Evolutionary conservation across 2,113 vertebrate species (phyloP).

Genomic region (Centropus unirufus): DNA sequence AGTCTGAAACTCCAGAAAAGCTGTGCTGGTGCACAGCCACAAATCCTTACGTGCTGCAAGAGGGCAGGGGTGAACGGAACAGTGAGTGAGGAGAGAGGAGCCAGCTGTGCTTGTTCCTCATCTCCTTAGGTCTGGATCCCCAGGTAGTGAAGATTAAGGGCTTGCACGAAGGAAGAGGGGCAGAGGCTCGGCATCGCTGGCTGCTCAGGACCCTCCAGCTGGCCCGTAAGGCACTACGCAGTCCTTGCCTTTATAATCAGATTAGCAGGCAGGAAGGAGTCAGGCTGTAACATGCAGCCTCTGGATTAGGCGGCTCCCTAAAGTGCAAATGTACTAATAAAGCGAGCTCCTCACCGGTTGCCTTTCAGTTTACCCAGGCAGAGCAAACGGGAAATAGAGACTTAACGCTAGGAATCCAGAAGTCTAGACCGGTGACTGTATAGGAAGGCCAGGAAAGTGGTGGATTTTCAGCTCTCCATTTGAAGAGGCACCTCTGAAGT

Average conservation of each 20-base stretch:
- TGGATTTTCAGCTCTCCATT: not conserved
- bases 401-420: not conserved
- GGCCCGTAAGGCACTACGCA: not conserved
- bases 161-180: not conserved
- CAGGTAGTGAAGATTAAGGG: not conserved
- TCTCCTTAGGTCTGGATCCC: not conserved
- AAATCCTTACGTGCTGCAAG: not conserved
- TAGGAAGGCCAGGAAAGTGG: not conserved
- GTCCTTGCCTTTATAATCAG: not conserved
- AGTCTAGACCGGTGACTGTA: not conserved
- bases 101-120: not conserved
- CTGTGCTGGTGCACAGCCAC: not conserved
- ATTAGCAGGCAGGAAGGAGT: slow-evolving; percentile 28
- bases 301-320: not conserved
- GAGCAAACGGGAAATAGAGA: not conserved
- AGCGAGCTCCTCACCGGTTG: not conserved
- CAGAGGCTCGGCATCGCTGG: not conserved
- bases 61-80: not conserved
- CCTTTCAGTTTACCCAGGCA: not conserved
- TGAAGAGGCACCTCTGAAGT: not conserved
- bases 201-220: not conserved
- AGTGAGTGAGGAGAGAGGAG: not conserved
- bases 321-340: slow-evolving; percentile 32
- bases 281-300: not conserved
- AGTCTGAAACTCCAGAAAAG: not conserved